These are phyloP conservation scores for Tetranychus piercei DNA, from an alignment of 2,888 invertebrate species.

Conservation along the genomic window DNA sequence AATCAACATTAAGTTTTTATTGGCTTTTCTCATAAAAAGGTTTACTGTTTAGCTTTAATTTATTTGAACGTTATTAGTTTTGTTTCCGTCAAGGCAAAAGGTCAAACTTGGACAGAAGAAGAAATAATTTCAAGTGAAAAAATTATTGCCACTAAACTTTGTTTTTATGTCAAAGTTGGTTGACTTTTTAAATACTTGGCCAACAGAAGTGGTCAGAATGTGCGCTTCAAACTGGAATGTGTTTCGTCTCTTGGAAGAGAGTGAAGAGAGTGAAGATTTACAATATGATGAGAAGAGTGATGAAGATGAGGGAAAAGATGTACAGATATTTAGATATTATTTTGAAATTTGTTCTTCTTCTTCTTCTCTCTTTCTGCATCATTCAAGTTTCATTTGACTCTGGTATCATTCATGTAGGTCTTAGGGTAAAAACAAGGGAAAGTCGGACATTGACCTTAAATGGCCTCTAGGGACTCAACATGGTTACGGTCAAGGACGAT, in stretches of 20 bases:
- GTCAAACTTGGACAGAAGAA: not conserved
- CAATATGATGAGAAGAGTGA: not conserved
- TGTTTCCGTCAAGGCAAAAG: not conserved
- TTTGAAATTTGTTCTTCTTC: not conserved
- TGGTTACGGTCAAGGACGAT: not conserved
- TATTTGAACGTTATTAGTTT: no score
- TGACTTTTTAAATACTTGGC: not conserved
- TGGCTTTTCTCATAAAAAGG: not conserved
- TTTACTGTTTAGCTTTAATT: not conserved
- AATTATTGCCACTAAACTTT: no score
- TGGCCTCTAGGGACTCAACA: not conserved
- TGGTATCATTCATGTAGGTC: not conserved
- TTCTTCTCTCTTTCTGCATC: no score
- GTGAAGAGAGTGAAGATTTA: not conserved
- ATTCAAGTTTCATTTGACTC: not conserved
- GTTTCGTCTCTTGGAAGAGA: not conserved
- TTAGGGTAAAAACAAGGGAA: not conserved
- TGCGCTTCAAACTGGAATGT: not conserved
- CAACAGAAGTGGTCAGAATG: no score
- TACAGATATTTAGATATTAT: not conserved
- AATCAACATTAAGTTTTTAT: not conserved
- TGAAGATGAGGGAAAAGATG: not conserved
- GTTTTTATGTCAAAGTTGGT: not conserved
- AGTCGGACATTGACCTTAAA: not conserved
- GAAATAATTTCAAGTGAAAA: no score